A percentile compares a stretch with the other conserved stretches of the same genome.
phyloP scores from a whole-genome alignment of 2,797 vertebrate genomes.

The Xenopus petersii region DNA sequence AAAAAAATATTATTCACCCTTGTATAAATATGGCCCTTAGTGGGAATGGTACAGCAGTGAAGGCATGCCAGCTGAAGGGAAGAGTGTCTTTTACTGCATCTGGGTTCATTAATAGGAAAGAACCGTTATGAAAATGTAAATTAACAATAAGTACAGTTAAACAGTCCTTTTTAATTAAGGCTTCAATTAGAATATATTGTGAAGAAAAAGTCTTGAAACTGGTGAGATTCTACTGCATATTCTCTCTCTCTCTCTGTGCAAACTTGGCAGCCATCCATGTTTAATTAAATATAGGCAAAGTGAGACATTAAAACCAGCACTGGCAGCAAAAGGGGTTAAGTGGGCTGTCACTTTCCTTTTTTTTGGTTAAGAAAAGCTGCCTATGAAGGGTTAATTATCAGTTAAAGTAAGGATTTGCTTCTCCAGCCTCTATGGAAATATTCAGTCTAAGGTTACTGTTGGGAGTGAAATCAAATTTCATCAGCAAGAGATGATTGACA shows the following conservation, averaged over 20 bases:
- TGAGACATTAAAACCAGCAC: not conserved
- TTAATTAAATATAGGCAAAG: not conserved
- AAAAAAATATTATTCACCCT: too few relatives aligned
- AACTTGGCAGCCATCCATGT: not conserved
- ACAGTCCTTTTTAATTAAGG: not conserved
- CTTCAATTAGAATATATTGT: not conserved
- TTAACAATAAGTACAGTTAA: not conserved
- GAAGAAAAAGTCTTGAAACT: not conserved
- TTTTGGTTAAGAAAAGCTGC: slow-evolving; percentile 10
- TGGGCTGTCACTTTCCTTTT: not conserved
- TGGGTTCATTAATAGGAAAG: not conserved
- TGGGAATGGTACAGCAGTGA: too few relatives aligned
- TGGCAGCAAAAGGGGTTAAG: not conserved
- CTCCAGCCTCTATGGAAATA: slow-evolving; percentile 66
- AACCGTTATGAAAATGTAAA: not conserved
- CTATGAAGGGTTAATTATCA: slow-evolving; percentile 66
- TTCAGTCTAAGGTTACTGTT: slow-evolving; percentile 72
- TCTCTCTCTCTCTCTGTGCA: not conserved
- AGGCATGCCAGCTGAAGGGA: too few relatives aligned
- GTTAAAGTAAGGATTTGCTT: slow-evolving; percentile 62
- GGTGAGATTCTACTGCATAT: not conserved
- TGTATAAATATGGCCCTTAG: too few relatives aligned
- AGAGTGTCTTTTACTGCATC: not conserved
- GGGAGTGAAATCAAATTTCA: slow-evolving; percentile 75
- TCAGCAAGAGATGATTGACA: slow-evolving; percentile 68